Evolutionary conservation across 2,113 vertebrate genomes (phyloP).

Genomic region (Coptodon bakossiorum): DNA sequence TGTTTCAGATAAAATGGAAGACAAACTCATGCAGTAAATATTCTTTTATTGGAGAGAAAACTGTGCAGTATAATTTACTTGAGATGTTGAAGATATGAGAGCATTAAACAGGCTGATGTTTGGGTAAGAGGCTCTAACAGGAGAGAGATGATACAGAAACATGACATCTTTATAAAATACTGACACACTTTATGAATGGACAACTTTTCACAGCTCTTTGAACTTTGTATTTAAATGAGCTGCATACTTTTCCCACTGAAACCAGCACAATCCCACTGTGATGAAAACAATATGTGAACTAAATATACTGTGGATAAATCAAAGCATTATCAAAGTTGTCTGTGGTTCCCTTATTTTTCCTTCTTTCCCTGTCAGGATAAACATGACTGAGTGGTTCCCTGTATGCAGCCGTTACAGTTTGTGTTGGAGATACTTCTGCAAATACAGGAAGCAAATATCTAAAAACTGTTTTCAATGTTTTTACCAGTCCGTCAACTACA

Average conservation of each 20-base stretch:
- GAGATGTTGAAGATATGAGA: not conserved
- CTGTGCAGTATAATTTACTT: not conserved
- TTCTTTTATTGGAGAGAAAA: not conserved
- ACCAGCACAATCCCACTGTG: not conserved
- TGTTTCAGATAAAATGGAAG: not conserved
- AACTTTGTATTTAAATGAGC: not conserved
- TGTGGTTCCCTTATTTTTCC: not conserved
- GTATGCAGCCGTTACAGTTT: not conserved
- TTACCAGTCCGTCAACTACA: not conserved
- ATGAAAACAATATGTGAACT: not conserved
- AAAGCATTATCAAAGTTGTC: not conserved
- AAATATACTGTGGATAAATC: not conserved
- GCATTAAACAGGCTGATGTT: not conserved
- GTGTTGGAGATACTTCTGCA: not conserved
- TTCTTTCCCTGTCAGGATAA: not conserved
- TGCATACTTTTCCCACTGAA: not conserved
- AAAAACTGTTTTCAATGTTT: not conserved
- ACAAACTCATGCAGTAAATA: accelerated
- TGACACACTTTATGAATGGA: accelerated
- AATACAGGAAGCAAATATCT: not conserved
- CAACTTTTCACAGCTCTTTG: not conserved
- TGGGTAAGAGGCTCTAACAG: not conserved
- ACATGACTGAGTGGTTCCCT: not conserved
- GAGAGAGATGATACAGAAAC: not conserved
- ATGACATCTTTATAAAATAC: not conserved